These are phyloP conservation scores for Scylla paramamosain DNA, from an alignment of 1,140 invertebrate genomes.

Conservation along the genomic window DNA sequence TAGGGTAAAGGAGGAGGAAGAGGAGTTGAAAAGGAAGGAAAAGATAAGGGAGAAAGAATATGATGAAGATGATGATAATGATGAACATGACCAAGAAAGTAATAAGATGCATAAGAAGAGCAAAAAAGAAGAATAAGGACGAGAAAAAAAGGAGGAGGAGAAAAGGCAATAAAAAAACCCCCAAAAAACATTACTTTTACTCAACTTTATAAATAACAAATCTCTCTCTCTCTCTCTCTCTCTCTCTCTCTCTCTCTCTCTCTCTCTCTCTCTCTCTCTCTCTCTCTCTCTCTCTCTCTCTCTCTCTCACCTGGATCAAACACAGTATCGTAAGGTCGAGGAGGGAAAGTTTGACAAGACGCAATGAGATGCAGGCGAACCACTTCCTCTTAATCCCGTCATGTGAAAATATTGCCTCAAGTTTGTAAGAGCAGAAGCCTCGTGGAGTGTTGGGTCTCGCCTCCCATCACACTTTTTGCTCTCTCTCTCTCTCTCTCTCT, in stretches of 20 bases:
- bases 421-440: background rate
- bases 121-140: too few relatives aligned
- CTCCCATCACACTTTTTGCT: background rate
- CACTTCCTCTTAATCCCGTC: background rate
- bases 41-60: too few relatives aligned
- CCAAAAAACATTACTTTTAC: too few relatives aligned
- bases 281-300: background rate
- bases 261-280: background rate
- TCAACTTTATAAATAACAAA: background rate
- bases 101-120: too few relatives aligned
- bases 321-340: background rate
- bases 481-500: background rate
- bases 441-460: background rate
- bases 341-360: background rate
- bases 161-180: too few relatives aligned
- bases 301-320: background rate
- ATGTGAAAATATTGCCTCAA: background rate
- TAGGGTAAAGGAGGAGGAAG: too few relatives aligned
- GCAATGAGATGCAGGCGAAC: background rate
- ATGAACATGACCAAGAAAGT: too few relatives aligned
- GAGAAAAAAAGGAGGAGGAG: too few relatives aligned
- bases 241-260: background rate
- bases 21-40: too few relatives aligned
- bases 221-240: background rate
- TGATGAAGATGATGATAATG: too few relatives aligned